Conservation (phyloP, 2,888 invertebrate genomes). For the Lycia hirtaria region DNA sequence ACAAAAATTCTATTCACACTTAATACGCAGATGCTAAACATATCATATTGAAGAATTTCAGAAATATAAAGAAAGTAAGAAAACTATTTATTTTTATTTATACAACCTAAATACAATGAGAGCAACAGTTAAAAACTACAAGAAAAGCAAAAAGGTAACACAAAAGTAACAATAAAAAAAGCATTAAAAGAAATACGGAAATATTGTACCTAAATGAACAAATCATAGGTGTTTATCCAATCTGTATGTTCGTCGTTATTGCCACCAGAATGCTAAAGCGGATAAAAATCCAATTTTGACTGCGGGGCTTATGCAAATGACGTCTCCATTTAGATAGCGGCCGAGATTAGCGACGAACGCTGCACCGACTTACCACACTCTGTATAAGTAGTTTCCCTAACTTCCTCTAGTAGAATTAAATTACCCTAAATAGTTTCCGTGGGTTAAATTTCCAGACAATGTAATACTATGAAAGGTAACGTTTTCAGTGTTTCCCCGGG, state of each 20-base stretch:
- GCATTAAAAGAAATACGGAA: background rate
- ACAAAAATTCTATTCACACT: too few species aligned
- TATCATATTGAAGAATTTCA: too few species aligned
- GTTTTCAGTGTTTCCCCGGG: conserved; percentile 52
- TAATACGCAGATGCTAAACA: too few species aligned
- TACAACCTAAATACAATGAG: too few species aligned
- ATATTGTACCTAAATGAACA: conserved; percentile 27
- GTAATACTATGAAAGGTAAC: conserved; percentile 59
- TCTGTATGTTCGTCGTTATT: conserved; percentile 35
- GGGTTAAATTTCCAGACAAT: conserved; percentile 66
- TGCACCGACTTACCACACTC: conserved; percentile 61
- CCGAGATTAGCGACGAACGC: conserved; percentile 62
- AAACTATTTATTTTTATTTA: too few species aligned
- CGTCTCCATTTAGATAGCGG: conserved; percentile 66
- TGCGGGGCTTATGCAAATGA: conserved; percentile 67
- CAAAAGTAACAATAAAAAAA: background rate
- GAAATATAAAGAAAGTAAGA: too few species aligned
- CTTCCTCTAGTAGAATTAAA: conserved; percentile 67
- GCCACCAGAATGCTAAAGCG: conserved; percentile 53
- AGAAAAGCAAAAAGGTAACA: too few species aligned
- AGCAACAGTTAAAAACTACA: too few species aligned
- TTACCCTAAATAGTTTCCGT: conserved; percentile 72
- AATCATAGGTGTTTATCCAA: too few species aligned
- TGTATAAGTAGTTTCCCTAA: conserved; percentile 66
- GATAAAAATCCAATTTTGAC: conserved; percentile 69